Evolutionary conservation across 2,797 vertebrate genomes (phyloP), one percentile per base, ranked within the genome.

Genomic region (Acanthurus tractus): DNA sequence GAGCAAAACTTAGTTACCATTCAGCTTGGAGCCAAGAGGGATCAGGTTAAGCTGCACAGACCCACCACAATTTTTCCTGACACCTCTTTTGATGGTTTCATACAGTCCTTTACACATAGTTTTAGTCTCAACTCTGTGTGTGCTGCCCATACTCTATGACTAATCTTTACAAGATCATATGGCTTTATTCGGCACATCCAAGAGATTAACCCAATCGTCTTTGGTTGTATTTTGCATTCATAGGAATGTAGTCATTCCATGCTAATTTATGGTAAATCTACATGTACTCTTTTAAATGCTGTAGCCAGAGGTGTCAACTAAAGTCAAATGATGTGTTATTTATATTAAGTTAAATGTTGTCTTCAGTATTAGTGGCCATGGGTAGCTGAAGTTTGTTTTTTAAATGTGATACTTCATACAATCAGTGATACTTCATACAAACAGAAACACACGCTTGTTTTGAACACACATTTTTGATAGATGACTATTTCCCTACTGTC

Each of bases 11-110:
- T 68, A 59, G 65, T 56, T 63, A 18, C 74, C 18, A 69, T 74
- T 66, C 70, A 64, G 67, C 40, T 49, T 82, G 81, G 86, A 88
- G 84, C 74, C 87, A 40, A 52, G 53, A 78, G 74, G 70, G 79
- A 66, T 74, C 78, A 53, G 70, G 67, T 77, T 72, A 74, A 72
- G 64, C 77, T 63, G 6, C 5, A 44, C 8, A 22, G 49, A 76
- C 62, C 49, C 11, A 20, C 25, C 40, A 34, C 63, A 66, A 59
- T 72, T 81, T 53, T 63, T 71, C 36, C 62, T 22, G 56, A 67
- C 23, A 45, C 56, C 64, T 74, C 54, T 71, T 22, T 50, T 59
- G 58, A 63, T 67, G 54, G 14, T 73, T 36, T 73, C 25, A 29
- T 29, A 29, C 25, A 29, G 25, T 29, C 25, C 25, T 29, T 29